A percentile compares a stretch with the other conserved stretches of the same genome.
Evolutionary conservation across 2,797 vertebrate species (phyloP).

Genomic region (Poeciliopsis infans): DNA sequence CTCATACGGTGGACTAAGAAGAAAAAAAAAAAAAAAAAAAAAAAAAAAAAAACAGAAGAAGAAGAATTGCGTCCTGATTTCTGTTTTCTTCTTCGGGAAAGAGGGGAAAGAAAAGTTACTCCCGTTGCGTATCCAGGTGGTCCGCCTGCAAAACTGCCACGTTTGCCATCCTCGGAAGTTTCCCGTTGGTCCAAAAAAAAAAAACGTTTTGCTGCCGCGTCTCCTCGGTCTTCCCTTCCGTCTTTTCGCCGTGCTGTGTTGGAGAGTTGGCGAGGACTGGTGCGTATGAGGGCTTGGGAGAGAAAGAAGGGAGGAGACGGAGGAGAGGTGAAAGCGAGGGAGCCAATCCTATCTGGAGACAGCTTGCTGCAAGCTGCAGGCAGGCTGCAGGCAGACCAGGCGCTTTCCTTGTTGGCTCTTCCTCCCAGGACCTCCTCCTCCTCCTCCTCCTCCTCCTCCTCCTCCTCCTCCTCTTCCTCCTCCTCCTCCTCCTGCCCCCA

Average conservation of each 20-base stretch:
- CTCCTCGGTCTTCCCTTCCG: constrained; percentile 53
- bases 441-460: not conserved
- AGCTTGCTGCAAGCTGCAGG: constrained; percentile 56
- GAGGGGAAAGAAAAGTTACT: constrained; percentile 47
- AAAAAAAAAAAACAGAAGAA: not conserved
- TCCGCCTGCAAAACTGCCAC: constrained; percentile 49
- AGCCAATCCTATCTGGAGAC: constrained; percentile 76
- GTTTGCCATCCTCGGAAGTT: constrained; percentile 62
- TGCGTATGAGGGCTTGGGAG: constrained; percentile 73
- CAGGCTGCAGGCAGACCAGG: constrained; percentile 74
- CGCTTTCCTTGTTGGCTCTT: constrained; percentile 76
- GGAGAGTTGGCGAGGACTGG: constrained; percentile 68
- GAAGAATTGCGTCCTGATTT: constrained; percentile 41
- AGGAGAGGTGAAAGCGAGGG: constrained; percentile 70
- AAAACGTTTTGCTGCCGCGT: constrained; percentile 28
- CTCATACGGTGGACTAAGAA: constrained; percentile 45
- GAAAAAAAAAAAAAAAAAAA: not conserved
- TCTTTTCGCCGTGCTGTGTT: constrained; percentile 65
- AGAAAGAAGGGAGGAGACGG: constrained; percentile 63
- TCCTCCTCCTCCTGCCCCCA: not conserved
- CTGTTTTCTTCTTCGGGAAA: constrained; percentile 31
- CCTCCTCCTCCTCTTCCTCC: constrained; percentile 14
- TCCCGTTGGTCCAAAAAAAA: not conserved
- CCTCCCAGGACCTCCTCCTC: constrained; percentile 41
- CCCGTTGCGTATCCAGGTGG: constrained; percentile 39